Evolutionary conservation across 2,888 invertebrate genomes (phyloP).

Genomic region (Scaptomyza flava): DNA sequence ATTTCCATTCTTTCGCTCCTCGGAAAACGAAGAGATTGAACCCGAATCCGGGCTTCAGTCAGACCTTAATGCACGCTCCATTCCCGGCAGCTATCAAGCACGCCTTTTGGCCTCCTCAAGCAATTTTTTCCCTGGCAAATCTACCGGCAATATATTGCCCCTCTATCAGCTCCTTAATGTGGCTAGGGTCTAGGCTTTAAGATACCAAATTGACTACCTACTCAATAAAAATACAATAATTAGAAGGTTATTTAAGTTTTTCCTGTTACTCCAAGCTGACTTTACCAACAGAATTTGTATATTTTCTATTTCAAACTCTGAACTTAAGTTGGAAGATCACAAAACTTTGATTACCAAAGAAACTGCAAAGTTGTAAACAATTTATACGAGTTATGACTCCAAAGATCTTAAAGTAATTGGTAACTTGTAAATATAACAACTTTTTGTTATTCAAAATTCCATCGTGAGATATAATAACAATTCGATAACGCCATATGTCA

Average conservation of each 20-base stretch:
- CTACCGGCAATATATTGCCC: slow-evolving; percentile 42
- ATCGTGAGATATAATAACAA: slow-evolving; percentile 15
- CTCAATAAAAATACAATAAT: slow-evolving; percentile 8
- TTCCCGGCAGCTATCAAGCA: slow-evolving; percentile 57
- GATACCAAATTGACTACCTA: background rate
- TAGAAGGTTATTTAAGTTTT: background rate
- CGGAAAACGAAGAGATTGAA: slow-evolving; percentile 40
- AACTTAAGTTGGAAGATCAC: background rate
- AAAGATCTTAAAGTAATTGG: background rate
- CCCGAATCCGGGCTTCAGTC: slow-evolving; percentile 1
- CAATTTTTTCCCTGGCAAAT: slow-evolving; percentile 43
- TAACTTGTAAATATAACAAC: background rate
- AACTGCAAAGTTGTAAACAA: background rate
- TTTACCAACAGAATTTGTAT: too few relatives aligned
- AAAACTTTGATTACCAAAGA: background rate
- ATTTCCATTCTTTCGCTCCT: slow-evolving; percentile 53
- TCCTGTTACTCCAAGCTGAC: too few relatives aligned
- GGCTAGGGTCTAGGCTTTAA: slow-evolving; percentile 40
- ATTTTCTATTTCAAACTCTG: too few relatives aligned
- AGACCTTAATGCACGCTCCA: slow-evolving; percentile 31
- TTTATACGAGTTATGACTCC: background rate
- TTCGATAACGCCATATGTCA: slow-evolving; percentile 16
- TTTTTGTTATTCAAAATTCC: background rate
- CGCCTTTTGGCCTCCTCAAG: slow-evolving; percentile 43
- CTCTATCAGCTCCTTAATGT: slow-evolving; percentile 64